Base-by-base conservation (phyloP, 2,113 vertebrate genomes). In the Bos taurus region DNA sequence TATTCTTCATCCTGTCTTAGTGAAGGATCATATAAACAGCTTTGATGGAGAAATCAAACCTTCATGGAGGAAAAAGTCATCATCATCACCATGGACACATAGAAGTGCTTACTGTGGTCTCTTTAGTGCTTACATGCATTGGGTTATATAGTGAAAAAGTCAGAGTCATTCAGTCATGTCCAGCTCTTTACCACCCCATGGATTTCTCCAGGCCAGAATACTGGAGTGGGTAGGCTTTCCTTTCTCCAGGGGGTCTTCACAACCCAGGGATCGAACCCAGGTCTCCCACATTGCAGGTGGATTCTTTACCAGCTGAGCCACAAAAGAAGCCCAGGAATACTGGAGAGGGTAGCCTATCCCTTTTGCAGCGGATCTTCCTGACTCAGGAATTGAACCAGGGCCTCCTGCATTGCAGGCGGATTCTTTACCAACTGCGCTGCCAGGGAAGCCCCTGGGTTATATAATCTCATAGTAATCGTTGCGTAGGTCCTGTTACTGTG, bases 41-140 rank as follows among this genome's bases (percentile, higher is more conserved):
- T 28, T 59, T 91, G 87, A 17, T 23, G 23, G 28, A n/a, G 28
- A 91, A 80, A 62, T 25, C 46, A 23, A 80, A 16, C 33, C n/a
- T 86, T 21, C 54, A 28, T 52, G 17, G 3, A 7, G 33, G n/a
- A 64, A 30, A 26, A 36, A 15, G 19, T 30, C 57, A 11, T 60
- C 28, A 7, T 2, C 11, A 3, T 21, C 30, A 4, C 46, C 17
- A 2, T 8, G 0, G 30, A 48, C 21, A 3, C 16, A 6, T n/a
- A 3, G 2, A 33, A 8, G 7, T 28, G n/a, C 14, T 25, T 17
- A 0, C 5, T 0, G 3, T 5, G 25, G 59, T 33, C 46, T 46
- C 0, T 30, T 92, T 74, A 12, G 60, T 25, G 4, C 62, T 40
- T 30, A 14, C 4, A 0, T 9, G 23, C 8, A 5, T 33, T 54